Conservation (phyloP, 2,113 vertebrate species). For the Oncorhynchus nerka region DNA sequence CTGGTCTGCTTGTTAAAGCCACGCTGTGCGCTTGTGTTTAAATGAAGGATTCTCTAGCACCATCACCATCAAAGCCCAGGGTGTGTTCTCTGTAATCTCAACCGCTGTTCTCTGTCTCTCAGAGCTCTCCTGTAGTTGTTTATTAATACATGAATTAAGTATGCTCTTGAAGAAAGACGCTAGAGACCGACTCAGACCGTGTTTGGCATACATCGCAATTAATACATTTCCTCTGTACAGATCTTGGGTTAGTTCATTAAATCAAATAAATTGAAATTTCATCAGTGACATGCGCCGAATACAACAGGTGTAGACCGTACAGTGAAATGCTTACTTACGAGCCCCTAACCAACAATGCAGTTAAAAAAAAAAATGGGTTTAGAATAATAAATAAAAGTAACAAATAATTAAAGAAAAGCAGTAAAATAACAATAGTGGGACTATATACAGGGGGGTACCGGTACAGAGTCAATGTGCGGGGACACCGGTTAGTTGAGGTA, state of each 20-base stretch:
- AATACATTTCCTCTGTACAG: background rate
- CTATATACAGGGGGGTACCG: too few species aligned
- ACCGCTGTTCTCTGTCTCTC: conserved; percentile 13
- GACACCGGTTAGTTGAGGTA: too few species aligned
- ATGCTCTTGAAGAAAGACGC: background rate
- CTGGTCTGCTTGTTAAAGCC: background rate
- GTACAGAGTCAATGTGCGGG: too few species aligned
- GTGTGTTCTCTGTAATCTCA: conserved; percentile 35
- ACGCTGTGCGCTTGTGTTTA: conserved; percentile 3
- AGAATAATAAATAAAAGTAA: too few species aligned
- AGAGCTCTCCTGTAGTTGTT: conserved; percentile 24
- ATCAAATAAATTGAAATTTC: background rate
- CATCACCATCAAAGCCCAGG: conserved; percentile 8
- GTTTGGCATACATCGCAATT: background rate
- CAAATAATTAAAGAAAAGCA: too few species aligned
- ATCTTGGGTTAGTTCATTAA: background rate
- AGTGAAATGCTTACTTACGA: too few species aligned
- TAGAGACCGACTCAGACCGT: background rate
- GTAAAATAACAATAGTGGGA: too few species aligned
- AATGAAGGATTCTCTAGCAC: background rate
- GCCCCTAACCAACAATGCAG: too few species aligned
- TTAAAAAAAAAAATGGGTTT: too few species aligned
- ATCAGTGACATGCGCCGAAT: too few species aligned
- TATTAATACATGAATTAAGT: conserved; percentile 26
- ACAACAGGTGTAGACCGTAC: too few species aligned